Conservation (phyloP, 2,888 invertebrate species). For the Iphiclides podalirius region DNA sequence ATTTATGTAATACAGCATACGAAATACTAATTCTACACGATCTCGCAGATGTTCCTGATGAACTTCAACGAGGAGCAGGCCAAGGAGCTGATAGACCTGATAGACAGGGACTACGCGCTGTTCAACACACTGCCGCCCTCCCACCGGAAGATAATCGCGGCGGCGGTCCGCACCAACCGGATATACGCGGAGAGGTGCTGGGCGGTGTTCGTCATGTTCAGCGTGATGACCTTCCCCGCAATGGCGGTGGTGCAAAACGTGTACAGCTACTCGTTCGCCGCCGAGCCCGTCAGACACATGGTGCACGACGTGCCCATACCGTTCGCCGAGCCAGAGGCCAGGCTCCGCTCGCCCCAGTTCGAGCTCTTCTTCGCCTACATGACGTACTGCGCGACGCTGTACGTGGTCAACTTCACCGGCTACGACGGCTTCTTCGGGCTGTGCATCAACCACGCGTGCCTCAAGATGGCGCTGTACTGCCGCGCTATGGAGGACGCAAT, state of each 20-base stretch:
- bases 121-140: constrained; percentile 34
- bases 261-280: constrained; percentile 37
- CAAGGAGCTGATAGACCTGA: constrained; percentile 44
- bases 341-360: constrained; percentile 47
- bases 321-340: constrained; percentile 32
- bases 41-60: constrained; percentile 53
- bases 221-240: constrained; percentile 42
- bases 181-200: constrained; percentile 46
- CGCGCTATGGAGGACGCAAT: constrained; percentile 45
- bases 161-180: constrained; percentile 32
- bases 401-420: constrained; percentile 44
- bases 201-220: constrained; percentile 32
- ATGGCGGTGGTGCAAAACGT: constrained; percentile 41
- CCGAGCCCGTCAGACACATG: constrained; percentile 44
- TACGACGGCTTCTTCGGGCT: constrained; percentile 58
- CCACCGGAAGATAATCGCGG: constrained; percentile 32
- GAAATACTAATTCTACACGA: no score
- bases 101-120: constrained; percentile 39
- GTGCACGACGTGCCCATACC: constrained; percentile 52
- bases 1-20: no score
- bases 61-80: constrained; percentile 36
- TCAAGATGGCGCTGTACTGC: constrained; percentile 53
- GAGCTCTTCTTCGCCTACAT: constrained; percentile 46
- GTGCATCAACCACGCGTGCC: constrained; percentile 50
- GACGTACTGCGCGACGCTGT: constrained; percentile 36